Conservation (phyloP, 2,888 invertebrate species). For the Glaucopsyche alexis region DNA sequence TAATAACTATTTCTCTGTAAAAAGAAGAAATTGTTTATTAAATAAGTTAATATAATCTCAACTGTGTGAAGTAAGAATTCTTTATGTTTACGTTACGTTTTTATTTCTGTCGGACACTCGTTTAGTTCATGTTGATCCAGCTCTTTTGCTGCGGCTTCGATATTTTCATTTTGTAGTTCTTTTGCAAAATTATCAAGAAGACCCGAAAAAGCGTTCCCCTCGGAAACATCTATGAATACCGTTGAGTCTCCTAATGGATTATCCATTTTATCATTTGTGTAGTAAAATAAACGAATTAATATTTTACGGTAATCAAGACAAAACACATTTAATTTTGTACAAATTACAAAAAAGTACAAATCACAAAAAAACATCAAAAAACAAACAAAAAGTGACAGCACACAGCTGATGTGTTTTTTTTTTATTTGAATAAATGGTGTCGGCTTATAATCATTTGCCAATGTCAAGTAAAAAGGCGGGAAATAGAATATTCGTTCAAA, state of each 20-base stretch:
- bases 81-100: background rate
- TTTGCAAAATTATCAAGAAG: constrained; percentile 22
- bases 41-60: too few relatives aligned
- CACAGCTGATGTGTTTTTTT: background rate
- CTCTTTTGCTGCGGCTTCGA: background rate
- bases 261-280: background rate
- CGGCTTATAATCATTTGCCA: too few relatives aligned
- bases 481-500: too few relatives aligned
- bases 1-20: constrained; percentile 7
- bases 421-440: background rate
- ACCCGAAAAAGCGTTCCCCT: constrained; percentile 3
- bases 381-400: too few relatives aligned
- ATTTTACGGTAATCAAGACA: too few relatives aligned
- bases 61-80: too few relatives aligned
- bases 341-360: background rate
- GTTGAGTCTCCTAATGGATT: background rate
- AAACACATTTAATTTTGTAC: too few relatives aligned
- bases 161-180: constrained; percentile 9
- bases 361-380: too few relatives aligned
- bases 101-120: background rate
- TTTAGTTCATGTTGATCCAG: background rate
- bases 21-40: background rate
- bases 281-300: background rate
- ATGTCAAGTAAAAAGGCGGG: too few relatives aligned
- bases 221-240: constrained; percentile 11